A percentile compares a stretch with the other conserved stretches of the same genome.
phyloP scores from a whole-genome alignment of 2,888 invertebrate species.

The Pristionchus arcanus region DNA sequence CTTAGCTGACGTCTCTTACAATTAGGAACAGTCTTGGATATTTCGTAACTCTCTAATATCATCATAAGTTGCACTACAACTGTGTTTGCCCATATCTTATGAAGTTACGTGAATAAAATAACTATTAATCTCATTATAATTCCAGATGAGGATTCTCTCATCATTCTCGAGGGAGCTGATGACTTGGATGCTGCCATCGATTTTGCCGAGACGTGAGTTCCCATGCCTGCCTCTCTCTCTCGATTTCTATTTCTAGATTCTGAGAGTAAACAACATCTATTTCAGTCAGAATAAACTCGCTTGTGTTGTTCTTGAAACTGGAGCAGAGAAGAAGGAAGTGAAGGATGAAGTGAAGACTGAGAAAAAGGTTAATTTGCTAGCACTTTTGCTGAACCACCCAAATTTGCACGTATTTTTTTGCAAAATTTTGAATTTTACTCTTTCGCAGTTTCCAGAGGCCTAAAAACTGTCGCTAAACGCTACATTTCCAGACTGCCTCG shows the following conservation, averaged over 20 bases:
- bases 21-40: background rate
- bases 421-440: too few relatives aligned
- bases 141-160: conserved; percentile 27
- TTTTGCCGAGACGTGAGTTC: conserved; percentile 20
- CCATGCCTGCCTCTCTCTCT: background rate
- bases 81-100: too few relatives aligned
- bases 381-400: background rate
- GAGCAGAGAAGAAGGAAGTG: background rate
- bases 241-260: background rate
- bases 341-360: background rate
- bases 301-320: conserved; percentile 24
- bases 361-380: background rate
- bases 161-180: background rate
- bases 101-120: too few relatives aligned
- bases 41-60: too few relatives aligned
- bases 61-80: too few relatives aligned
- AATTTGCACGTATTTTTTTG: too few relatives aligned
- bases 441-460: too few relatives aligned
- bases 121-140: background rate
- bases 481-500: background rate
- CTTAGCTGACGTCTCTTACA: background rate
- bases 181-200: conserved; percentile 25
- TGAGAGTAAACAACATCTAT: background rate
- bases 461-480: too few relatives aligned
- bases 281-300: conserved; percentile 39